phyloP scores from a whole-genome alignment of 2,113 vertebrate species.

The Zootoca vivipara region DNA sequence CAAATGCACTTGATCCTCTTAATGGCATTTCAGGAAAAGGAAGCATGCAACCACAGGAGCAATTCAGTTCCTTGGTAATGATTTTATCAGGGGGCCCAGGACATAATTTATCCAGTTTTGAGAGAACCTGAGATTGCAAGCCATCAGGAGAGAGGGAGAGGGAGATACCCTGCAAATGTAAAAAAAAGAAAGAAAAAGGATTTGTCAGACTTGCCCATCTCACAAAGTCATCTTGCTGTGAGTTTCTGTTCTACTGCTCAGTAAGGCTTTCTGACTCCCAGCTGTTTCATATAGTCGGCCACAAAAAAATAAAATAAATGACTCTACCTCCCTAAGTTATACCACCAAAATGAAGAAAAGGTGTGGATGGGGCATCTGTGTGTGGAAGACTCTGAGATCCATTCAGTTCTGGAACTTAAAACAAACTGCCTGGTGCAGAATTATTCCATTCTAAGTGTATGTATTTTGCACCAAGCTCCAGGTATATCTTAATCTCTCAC shows the following conservation, averaged over 20 bases:
- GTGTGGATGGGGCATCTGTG: too few relatives aligned
- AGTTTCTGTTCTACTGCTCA: background rate
- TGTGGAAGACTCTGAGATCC: too few relatives aligned
- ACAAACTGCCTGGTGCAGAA: too few relatives aligned
- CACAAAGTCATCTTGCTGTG: background rate
- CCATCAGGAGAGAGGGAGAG: background rate
- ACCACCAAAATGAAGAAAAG: too few relatives aligned
- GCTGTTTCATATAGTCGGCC: too few relatives aligned
- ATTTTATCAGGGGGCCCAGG: slow-evolving; percentile 62
- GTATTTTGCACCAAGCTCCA: too few relatives aligned
- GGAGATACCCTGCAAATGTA: slow-evolving; percentile 11
- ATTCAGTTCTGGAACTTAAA: too few relatives aligned
- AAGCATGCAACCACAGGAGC: slow-evolving; percentile 54
- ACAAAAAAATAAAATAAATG: too few relatives aligned
- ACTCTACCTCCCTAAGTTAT: too few relatives aligned
- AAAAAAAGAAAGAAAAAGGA: background rate
- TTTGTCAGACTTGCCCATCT: background rate
- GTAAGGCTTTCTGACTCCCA: too few relatives aligned
- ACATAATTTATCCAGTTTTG: slow-evolving; percentile 26
- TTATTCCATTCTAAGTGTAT: too few relatives aligned
- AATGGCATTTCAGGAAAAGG: slow-evolving; percentile 62
- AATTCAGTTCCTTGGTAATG: slow-evolving; percentile 47
- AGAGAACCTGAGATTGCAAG: slow-evolving; percentile 39
- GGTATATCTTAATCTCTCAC: too few relatives aligned
- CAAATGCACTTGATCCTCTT: slow-evolving; percentile 57